Evolutionary conservation across 2,113 vertebrate species (phyloP), one percentile per base, ranked within the genome.

Genomic region (Nicator chloris): DNA sequence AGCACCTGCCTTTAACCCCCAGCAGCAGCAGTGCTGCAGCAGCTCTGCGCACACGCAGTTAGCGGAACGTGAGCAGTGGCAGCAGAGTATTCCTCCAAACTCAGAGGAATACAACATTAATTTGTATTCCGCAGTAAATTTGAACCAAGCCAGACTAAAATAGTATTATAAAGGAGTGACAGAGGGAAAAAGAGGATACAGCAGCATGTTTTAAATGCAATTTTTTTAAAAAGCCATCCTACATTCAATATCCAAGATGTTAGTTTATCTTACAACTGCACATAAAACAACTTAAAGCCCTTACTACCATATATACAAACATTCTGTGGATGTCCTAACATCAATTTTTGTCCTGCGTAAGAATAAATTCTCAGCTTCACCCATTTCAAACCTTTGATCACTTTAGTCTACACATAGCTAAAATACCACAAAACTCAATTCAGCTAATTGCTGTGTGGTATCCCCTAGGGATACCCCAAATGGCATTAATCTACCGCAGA

Each of bases 41-140:
- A 61, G 35, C 13, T 68, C 76, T 45, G 71, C 39, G 64, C 20
- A 53, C 22, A 11, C 3, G 1, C 42, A 49, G 9, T 5, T 8
- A 19, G 23, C 0, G 6, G 53, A 64, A 69, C 0, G 0, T 1
- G 15, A 91, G 76, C 51, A 33, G 27, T 2, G 39, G 17, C 44
- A 80, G 53, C 59, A 23, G 24, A 39, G 47, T 17, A 35, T 31
- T 65, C 73, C 60, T 45, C 31, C 27, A 65, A 28, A 61, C 17
- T 44, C 49, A n/a, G 21, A 40, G 42, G 15, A 95, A 83, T 35
- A 61, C 18, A 39, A n/a, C 1, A 5, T 7, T 16, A 6, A 73
- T 45, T 68, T 53, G n/a, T 40, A 56, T 39, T 66, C 23, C 2
- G 11, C 20, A 53, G 5, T 45, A 33, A 57, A 71, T 75, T 30